Percentiles rank a stretch among this genome's conserved stretches.
phyloP scores from a whole-genome alignment of 2,797 vertebrate species.

The Darevskia mixta region DNA sequence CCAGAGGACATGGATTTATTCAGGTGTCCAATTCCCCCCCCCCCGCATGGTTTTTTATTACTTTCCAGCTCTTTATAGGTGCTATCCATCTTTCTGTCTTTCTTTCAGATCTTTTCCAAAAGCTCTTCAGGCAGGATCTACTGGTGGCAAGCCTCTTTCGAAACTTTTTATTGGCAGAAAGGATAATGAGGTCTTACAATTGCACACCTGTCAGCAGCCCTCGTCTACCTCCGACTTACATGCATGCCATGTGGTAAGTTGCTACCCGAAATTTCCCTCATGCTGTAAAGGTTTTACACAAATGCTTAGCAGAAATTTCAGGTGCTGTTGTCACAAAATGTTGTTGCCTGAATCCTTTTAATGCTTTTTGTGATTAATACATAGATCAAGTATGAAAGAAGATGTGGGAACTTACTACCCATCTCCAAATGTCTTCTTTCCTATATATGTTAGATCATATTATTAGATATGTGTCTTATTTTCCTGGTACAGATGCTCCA shows the following conservation, averaged over 20 bases:
- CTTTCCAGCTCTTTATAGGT: accelerated
- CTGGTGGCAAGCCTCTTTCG: constrained; percentile 96
- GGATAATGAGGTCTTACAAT: constrained; percentile 98
- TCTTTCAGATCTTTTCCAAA: constrained; percentile 94
- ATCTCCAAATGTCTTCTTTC: background rate
- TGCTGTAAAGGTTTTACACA: background rate
- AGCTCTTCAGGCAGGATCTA: constrained; percentile 96
- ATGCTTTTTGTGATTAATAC: accelerated
- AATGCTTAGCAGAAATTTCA: background rate
- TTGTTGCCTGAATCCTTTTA: accelerated
- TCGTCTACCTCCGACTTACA: constrained; percentile 94
- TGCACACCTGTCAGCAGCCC: constrained; percentile 98
- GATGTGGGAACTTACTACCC: background rate
- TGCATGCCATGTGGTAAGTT: constrained; percentile 99
- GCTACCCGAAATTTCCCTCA: accelerated
- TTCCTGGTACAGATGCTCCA: background rate
- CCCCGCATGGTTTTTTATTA: background rate
- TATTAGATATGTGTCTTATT: accelerated
- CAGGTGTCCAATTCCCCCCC: background rate
- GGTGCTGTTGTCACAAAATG: accelerated
- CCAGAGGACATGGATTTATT: background rate
- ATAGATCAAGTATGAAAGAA: background rate
- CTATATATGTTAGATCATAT: no score
- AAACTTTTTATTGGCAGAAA: constrained; percentile 94
- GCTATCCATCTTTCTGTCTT: background rate